These are phyloP conservation scores for Palythoa grandiflora DNA, from an alignment of 92 coral and sea anemone species.

Conservation along the genomic window DNA sequence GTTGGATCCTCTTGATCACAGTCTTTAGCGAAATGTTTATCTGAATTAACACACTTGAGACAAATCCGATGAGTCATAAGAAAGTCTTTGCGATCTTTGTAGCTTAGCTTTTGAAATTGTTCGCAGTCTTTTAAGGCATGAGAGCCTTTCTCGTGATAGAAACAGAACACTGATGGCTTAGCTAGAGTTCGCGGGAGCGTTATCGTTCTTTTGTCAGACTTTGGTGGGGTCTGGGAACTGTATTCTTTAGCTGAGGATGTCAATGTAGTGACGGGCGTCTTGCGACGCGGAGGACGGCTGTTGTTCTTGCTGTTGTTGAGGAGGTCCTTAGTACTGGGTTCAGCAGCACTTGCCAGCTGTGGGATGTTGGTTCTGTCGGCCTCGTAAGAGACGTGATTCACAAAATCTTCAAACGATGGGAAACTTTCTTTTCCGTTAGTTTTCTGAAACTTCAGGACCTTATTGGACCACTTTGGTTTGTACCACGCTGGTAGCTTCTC, in stretches of 20 bases:
- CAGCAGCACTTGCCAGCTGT: slow-evolving; percentile 28
- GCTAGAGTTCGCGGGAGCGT: slow-evolving; percentile 22
- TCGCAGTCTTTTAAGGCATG: slow-evolving; percentile 55
- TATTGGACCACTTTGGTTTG: slow-evolving; percentile 54
- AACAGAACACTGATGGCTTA: slow-evolving; percentile 50
- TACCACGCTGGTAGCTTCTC: slow-evolving; percentile 48
- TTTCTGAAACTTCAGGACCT: slow-evolving; percentile 41
- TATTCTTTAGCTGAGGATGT: slow-evolving; percentile 29
- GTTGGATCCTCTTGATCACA: slow-evolving; percentile 47
- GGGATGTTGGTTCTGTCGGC: slow-evolving; percentile 50
- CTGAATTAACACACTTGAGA: slow-evolving; percentile 60
- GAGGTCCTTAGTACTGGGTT: slow-evolving; percentile 16
- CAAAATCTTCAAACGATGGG: slow-evolving; percentile 46
- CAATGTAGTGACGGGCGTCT: slow-evolving; percentile 21
- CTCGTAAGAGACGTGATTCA: slow-evolving; percentile 34
- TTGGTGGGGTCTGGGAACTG: slow-evolving; percentile 15
- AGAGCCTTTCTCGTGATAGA: slow-evolving; percentile 64
- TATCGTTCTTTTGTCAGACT: slow-evolving; percentile 9
- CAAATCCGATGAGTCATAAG: slow-evolving; percentile 61
- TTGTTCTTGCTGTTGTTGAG: neutral
- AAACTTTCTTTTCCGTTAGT: slow-evolving; percentile 34
- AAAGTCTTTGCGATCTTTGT: slow-evolving; percentile 67
- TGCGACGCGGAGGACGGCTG: slow-evolving; percentile 17
- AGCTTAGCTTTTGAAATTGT: slow-evolving; percentile 56
- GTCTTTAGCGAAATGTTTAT: slow-evolving; percentile 55